Base-by-base conservation (phyloP, 2,113 vertebrate species). In the Rana temporaria region DNA sequence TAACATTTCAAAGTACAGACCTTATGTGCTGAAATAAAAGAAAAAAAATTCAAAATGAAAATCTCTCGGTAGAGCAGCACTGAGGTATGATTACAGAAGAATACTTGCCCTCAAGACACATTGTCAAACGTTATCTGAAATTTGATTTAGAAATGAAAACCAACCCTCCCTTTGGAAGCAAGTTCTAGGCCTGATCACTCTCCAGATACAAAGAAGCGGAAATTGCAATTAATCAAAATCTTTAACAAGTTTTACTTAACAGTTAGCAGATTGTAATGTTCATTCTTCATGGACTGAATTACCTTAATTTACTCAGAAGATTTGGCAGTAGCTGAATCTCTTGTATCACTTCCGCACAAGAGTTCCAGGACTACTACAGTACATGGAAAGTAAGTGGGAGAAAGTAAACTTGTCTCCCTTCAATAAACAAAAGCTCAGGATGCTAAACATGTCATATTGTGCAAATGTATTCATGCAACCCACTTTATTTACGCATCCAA, bases 121-220 rank as follows among this genome's bases (percentile, higher is more conserved):
- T 26, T 75, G 52, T 66, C 62, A 65, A 65, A 67, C 24, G 18
- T 63, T 42, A 82, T 65, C 70, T 42, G 19, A 30, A 69, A 81
- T 64, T n/a, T n/a, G 48, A 72, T 64, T 73, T 82, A 55, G 52
- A 74, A 34, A 63, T 82, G 70, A 82, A 82, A 82, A 57, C n/a
- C 70, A 82, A 82, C 74, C 74, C 80, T 75, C 74, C 69, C 80
- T 74, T 12, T 74, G 80, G 80, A 82, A 74, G 80, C 70, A 67
- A 66, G 59, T 82, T 82, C 52, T 71, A 57, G 48, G 14, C 38
- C 19, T 38, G 63, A 82, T 82, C 62, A 67, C 16, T 67, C 52
- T 82, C 80, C 42, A 75, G 79, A 82, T 82, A 82, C 66, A 82
- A 73, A 66, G 17, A 55, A 69, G 20, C 26, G 79, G 68, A 82